Evolutionary conservation across 2,888 invertebrate genomes (phyloP).

Genomic region (Lasius fuliginosus): DNA sequence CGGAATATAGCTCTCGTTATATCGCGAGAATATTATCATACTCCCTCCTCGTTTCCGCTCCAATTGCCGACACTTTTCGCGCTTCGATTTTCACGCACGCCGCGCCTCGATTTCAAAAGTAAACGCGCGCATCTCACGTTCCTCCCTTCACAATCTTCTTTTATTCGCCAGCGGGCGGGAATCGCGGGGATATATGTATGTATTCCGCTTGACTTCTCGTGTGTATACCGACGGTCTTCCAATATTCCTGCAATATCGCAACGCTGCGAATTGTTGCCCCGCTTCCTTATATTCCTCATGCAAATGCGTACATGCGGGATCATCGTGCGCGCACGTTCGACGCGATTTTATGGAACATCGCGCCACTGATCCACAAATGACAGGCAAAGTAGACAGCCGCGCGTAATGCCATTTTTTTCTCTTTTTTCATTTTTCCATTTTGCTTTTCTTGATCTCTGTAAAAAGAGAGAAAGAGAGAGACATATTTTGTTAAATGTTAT

Average conservation of each 20-base stretch:
- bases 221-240: slow-evolving; percentile 37
- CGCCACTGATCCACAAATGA: slow-evolving; percentile 29
- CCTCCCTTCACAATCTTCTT: slow-evolving; percentile 24
- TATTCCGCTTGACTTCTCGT: slow-evolving; percentile 37
- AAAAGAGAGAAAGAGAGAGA: not conserved
- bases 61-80: slow-evolving; percentile 39
- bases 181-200: slow-evolving; percentile 44
- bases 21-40: slow-evolving; percentile 33
- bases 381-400: slow-evolving; percentile 22
- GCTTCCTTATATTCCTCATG: slow-evolving; percentile 42
- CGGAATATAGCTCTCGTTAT: slow-evolving; percentile 24
- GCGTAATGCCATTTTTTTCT: not conserved
- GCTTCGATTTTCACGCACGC: slow-evolving; percentile 45
- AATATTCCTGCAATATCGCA: slow-evolving; percentile 52
- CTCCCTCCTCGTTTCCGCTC: slow-evolving; percentile 28
- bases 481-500: not conserved
- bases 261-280: slow-evolving; percentile 48
- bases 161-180: slow-evolving; percentile 40
- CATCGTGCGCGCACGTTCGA: slow-evolving; percentile 12
- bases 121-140: slow-evolving; percentile 5
- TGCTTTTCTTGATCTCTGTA: not conserved
- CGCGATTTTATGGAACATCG: slow-evolving; percentile 39
- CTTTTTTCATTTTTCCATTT: not conserved
- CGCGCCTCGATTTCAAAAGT: slow-evolving; percentile 49
- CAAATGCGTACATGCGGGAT: slow-evolving; percentile 21